Evolutionary conservation across 2,113 vertebrate genomes (phyloP), one percentile per base, ranked within the genome.

Genomic region (Echinops telfairi): DNA sequence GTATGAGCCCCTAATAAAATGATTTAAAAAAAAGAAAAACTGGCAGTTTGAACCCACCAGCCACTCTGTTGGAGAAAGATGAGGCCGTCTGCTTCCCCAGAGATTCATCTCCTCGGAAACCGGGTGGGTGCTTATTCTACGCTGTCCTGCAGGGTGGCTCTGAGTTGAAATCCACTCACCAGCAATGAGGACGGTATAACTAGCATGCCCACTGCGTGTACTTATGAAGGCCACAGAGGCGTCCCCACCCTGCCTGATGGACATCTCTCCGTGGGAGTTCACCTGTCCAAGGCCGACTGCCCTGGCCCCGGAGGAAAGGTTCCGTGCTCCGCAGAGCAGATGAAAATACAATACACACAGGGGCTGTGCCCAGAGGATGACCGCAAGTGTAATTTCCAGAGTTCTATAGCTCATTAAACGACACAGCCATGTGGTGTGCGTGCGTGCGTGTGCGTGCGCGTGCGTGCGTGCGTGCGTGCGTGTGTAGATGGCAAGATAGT

Each of bases 361-460:
- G 43, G 90, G 40, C 57, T 85, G 58, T 75, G 57, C 58, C 80
- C 47, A 57, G 47, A 91, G 68, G 91, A 89, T 89, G 71, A 83
- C 64, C 83, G 60, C 92, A 95, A 94, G 60, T n/a, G 12, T 73
- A 82, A 25, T 89, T 86, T 83, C 89, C 76, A 92, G 71, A 81
- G 36, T 90, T 91, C 81, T 38, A 83, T 60, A 58, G 57, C 76
- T 92, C 23, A 79, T 68, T 53, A 85, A 83, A 90, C 78, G 43
- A 78, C 73, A 58, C 33, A 68, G 75, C 76, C 68, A 5, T 40
- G 58, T 73, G 75, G 40, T 17, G 66, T 40, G 16, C 83, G 23
- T 62, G 57, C 20, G 83, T 57, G 80, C 62, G 22, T 70, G 47
- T 53, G 43, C 10, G 43, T 47, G 43, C 10, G 43, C 10, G 43